Evolutionary conservation across 92 coral and sea anemone species (phyloP).

Genomic region (Virgularia gustaviana): DNA sequence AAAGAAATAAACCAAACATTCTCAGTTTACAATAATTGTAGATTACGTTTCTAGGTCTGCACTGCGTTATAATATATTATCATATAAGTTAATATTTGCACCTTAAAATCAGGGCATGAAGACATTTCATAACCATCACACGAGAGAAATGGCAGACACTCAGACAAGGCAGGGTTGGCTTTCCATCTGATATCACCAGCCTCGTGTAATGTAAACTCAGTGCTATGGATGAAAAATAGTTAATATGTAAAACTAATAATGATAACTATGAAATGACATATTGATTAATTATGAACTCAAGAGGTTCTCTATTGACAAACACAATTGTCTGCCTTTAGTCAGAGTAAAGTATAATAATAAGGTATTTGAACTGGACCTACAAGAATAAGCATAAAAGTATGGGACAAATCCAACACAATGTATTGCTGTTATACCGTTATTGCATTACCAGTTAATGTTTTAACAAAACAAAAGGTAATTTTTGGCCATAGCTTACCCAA

Average conservation of each 20-base stretch:
- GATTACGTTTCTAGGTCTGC: no score
- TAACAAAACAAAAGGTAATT: not conserved
- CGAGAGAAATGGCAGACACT: conserved; percentile 60
- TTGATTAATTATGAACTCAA: not conserved
- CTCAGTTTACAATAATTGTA: no score
- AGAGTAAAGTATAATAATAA: no score
- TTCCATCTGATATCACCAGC: conserved; percentile 72
- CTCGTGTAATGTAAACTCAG: conserved; percentile 62
- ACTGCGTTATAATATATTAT: not conserved
- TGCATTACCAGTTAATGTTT: not conserved
- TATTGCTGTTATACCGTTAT: no score
- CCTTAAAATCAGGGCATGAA: conserved; percentile 16
- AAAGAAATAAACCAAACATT: no score
- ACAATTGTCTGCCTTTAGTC: no score
- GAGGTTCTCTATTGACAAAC: no score
- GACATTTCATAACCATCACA: conserved; percentile 64
- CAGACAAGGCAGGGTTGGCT: conserved; percentile 48
- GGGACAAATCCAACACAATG: no score
- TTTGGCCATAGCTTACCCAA: not conserved
- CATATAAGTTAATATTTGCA: not conserved
- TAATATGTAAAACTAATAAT: not conserved
- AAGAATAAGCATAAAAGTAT: no score
- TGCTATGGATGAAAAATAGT: conserved; percentile 31
- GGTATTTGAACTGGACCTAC: no score
- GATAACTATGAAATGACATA: not conserved